Evolutionary conservation across 2,888 invertebrate genomes (phyloP), one percentile per base, ranked within the genome.

Genomic region (Eurois occulta): DNA sequence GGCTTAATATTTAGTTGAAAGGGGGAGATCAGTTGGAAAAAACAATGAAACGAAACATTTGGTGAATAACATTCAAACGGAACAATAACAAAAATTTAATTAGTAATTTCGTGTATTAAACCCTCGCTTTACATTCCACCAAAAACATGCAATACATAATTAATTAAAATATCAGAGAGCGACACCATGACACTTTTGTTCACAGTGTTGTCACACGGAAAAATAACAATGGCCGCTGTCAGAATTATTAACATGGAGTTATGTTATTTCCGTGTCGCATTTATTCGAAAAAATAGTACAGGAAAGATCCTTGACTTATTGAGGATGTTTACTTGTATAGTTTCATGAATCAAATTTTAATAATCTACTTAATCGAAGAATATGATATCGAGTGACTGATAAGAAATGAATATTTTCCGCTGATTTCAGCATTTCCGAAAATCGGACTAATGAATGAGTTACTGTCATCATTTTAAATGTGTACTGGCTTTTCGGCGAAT

Each of bases 101-200:
- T 70, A 73, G 52, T 66, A 64, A 81, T 81, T 74, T 78, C 52
- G 60, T 55, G 71, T 70, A 75, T 79, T 78, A 78, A 76, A 84
- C 81, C 73, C 71, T 41, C 48, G 75, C 75, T 80, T 81, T 76
- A 73, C 68, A 77, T 83, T 81, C 66, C 55, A 46, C 70, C 69
- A 74, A 85, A 86, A 86, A 80, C 77, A 78, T 77, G 83, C 74
- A 83, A 85, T 85, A 41, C 74, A 72, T 81, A 78, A 81, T 88
- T 85, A 85, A 83, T 86, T 85, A 80, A 76, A 86, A 81, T 83
- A 73, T 78, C 80, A 71, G 75, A 65, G 85, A 81, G 79, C 85
- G 75, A 70, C 75, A 78, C 79, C 87, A 88, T 85, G 80, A 83
- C 85, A 86, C 77, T 86, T 88, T 80, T 70, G 78, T 80, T 78